Evolutionary conservation across 2,888 invertebrate genomes (phyloP), one percentile per base, ranked within the genome.

Genomic region (Belgica antarctica): DNA sequence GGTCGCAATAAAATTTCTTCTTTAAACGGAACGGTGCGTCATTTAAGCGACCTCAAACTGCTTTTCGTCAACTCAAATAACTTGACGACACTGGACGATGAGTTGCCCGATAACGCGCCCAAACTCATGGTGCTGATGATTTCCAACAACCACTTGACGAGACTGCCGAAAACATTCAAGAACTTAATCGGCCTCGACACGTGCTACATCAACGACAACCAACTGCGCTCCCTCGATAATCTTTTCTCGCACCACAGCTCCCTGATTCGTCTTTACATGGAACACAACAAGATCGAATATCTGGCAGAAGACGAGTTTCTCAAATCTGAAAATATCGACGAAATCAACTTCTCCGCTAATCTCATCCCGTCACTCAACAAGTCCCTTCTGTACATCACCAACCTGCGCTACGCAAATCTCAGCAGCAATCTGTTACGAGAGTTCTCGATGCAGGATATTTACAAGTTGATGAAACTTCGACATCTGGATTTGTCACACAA

Each of bases 391-490:
- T 87, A 87, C 47, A 80, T 92, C 65, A 84, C 85, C 74, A 85
- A 86, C 8, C 79, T 93, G 22, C 83, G 84, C 72, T 85, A 84
- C 73, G 82, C 90, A 52, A 92, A 92, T 79, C 81, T 93, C 72
- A 89, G 90, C 0, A 86, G 87, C 76, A 93, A 93, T 77, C 82
- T 83, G 41, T 82, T 92, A 71, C 82, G 84, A 1, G 89, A 90
- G 75, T 92, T 93, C 80, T 90, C 90, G 0, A 84, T 92, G 75
- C 86, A 88, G 77, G 90, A 92, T 78, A 85, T 92, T 59, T 86
- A 87, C 71, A 91, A 91, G 0, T 78, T 92, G 71, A 85, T 85
- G 73, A 84, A 84, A 72, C 79, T 93, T n/a, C 85, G 85, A 62
- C 83, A 86, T 15, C 84, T 92, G 70, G 92, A 92, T 79, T 81